Evolutionary conservation across 30 jellyfish, hydroid and myxozoan genomes (phyloP), one percentile per base, ranked within the genome.

Genomic region (Catostylus mosaicus): DNA sequence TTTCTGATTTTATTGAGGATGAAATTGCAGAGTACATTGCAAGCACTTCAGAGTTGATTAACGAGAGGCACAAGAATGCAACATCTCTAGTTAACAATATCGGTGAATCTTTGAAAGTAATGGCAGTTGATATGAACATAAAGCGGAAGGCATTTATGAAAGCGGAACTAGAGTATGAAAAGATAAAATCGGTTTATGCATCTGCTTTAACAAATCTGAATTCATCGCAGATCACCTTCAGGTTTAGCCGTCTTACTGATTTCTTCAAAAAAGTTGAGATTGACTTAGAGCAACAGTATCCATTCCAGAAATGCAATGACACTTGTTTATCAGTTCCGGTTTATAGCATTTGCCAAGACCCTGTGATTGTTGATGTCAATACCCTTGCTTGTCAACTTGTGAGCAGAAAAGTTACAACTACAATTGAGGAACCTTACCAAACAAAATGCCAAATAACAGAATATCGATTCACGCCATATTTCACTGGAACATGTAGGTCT

Each of bases 401-500:
- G 19, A 26, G 22, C 48, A 48, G 75, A 52, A 36, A 77, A 30
- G 78, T 61, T 3, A 64, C 36, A 10, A 68, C 90, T 12, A 67
- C 87, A 1, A 67, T 68, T 24, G 80, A 37, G 48, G 70, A 63
- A 51, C 96, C 90, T 3, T n/a, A 46, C 8, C 26, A 30, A 24
- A 32, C 86, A 26, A 26, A 54, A 9, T 87, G 96, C 46, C 67
- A 27, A 0, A 43, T 87, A 23, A 57, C 75, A 1, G 74, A 78
- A 30, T 87, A 76, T 59, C 64, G 87, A 14, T 87, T 87, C 77
- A 87, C 87, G 50, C 86, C 96, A 1, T 61, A 61, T 18, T 77
- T 64, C 69, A 87, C 91, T 14, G 91, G 96, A 19, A 87, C 91
- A 45, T 87, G 96, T 50, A 78, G 47, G 11, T 33, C 57, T 26